Percentiles rank a stretch among this genome's conserved stretches.
phyloP scores from a whole-genome alignment of 1,140 invertebrate genomes.

The Sinonovacula constricta region DNA sequence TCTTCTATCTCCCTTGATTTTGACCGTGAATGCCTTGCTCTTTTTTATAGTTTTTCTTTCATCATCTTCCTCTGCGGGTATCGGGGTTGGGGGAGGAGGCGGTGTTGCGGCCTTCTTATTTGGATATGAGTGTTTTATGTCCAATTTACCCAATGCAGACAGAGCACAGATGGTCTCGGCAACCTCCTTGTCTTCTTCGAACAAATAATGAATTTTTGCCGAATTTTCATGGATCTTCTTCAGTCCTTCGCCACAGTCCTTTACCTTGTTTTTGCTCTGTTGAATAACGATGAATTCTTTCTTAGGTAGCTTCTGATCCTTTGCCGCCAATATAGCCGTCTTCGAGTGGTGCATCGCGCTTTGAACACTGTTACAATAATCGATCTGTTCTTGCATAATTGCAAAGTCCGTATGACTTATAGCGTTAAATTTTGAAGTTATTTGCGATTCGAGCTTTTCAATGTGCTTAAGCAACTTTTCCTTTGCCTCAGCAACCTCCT shows the following conservation, averaged over 20 bases:
- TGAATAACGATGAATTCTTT: constrained; percentile 40
- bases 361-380: constrained; percentile 47
- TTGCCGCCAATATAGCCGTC: constrained; percentile 21
- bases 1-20: constrained; percentile 41
- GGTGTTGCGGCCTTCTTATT: constrained; percentile 28
- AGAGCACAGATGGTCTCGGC: constrained; percentile 33
- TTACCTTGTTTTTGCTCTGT: constrained; percentile 36
- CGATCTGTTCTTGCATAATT: constrained; percentile 41
- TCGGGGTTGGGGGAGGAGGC: constrained; percentile 39
- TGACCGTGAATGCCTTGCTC: constrained; percentile 37
- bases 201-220: constrained; percentile 38
- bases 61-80: constrained; percentile 20
- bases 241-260: constrained; percentile 28
- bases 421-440: constrained; percentile 38
- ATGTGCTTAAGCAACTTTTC: constrained; percentile 41
- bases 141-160: constrained; percentile 25
- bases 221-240: constrained; percentile 42
- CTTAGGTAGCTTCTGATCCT: constrained; percentile 33
- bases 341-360: constrained; percentile 47
- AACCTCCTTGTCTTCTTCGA: constrained; percentile 41
- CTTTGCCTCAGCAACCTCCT: constrained; percentile 41
- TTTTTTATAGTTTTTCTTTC: constrained; percentile 40
- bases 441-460: constrained; percentile 44
- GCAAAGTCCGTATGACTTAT: constrained; percentile 38
- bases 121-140: constrained; percentile 44